Conservation (phyloP, 2,113 vertebrate species). For the Sinocyclocheilus rhinocerous region DNA sequence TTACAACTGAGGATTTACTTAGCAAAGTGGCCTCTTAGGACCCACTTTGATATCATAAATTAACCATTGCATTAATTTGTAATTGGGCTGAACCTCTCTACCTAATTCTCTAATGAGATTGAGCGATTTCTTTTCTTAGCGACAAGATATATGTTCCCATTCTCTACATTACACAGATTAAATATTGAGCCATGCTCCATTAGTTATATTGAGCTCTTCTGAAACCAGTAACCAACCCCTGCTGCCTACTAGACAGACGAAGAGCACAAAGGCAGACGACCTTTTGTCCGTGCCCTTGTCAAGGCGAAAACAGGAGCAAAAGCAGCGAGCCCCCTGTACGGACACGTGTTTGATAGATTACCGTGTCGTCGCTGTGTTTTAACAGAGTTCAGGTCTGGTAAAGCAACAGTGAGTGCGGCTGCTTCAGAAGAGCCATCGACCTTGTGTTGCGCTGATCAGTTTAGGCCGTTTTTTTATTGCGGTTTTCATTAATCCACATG, state of each 20-base stretch:
- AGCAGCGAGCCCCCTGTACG: background rate
- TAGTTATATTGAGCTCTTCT: constrained; percentile 75
- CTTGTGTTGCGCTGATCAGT: constrained; percentile 2
- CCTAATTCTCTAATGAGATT: constrained; percentile 77
- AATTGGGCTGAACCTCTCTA: constrained; percentile 72
- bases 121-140: constrained; percentile 75
- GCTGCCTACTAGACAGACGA: constrained; percentile 39
- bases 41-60: constrained; percentile 75
- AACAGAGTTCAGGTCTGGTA: background rate
- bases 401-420: background rate
- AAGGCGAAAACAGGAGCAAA: constrained; percentile 15
- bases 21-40: constrained; percentile 76
- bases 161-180: constrained; percentile 79
- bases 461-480: background rate
- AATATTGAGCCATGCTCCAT: constrained; percentile 77
- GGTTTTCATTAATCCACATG: constrained; percentile 11
- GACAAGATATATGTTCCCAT: constrained; percentile 78
- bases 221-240: constrained; percentile 72
- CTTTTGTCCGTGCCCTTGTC: constrained; percentile 19
- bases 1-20: constrained; percentile 70
- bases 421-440: constrained; percentile 10
- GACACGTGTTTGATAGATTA: constrained; percentile 7
- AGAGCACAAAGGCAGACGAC: constrained; percentile 10
- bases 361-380: background rate
- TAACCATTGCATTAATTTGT: constrained; percentile 73